Evolutionary conservation across 1,140 invertebrate species (phyloP).

Genomic region (Araneus ventricosus): DNA sequence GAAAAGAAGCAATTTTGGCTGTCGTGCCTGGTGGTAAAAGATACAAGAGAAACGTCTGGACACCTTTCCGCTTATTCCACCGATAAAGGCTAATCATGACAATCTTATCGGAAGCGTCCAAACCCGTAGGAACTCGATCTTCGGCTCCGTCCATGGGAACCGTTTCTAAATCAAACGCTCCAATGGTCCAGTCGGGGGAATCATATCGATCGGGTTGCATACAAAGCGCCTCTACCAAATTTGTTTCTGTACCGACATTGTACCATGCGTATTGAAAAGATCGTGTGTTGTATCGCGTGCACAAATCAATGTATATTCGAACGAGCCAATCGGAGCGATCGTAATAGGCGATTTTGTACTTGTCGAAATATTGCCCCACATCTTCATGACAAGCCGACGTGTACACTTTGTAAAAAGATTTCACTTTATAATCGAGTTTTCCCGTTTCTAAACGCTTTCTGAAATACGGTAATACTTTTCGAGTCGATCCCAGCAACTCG

Average conservation of each 20-base stretch:
- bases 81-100: no score
- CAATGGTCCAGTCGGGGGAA: slow-evolving; percentile 19
- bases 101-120: no score
- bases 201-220: background rate
- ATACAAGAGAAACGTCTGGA: background rate
- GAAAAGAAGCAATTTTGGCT: background rate
- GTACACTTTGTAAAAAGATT: slow-evolving; percentile 45
- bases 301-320: slow-evolving; percentile 31
- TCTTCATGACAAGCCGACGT: background rate
- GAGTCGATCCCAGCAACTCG: background rate
- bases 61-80: no score
- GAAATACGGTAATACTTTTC: slow-evolving; percentile 58
- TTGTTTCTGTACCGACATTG: background rate
- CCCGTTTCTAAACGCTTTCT: background rate
- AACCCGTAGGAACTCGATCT: background rate
- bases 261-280: slow-evolving; percentile 52
- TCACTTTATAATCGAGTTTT: background rate
- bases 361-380: background rate
- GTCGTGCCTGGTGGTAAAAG: background rate
- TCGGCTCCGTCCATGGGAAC: background rate
- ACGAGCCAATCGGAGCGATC: slow-evolving; percentile 10
- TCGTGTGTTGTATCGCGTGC: background rate
- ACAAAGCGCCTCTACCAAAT: background rate
- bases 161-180: slow-evolving; percentile 46
- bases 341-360: slow-evolving; percentile 41